Conservation (phyloP, 2,888 invertebrate species). For the Willowsia nigromaculata region DNA sequence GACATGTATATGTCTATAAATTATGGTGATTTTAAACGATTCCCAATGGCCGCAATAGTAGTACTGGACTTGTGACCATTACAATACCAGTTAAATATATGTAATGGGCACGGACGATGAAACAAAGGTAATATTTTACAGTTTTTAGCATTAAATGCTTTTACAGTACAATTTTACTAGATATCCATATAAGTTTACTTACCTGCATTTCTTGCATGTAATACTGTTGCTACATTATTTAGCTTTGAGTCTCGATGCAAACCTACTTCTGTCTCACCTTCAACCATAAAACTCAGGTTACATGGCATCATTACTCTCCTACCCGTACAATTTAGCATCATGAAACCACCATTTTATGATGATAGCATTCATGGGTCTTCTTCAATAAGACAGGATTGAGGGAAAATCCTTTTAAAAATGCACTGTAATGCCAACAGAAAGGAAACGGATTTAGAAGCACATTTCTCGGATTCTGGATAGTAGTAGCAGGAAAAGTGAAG, state of each 20-base stretch:
- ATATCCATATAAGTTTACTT: too few species aligned
- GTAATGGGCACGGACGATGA: too few species aligned
- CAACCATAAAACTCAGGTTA: not conserved
- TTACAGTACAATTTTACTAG: too few species aligned
- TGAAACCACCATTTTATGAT: constrained; percentile 38
- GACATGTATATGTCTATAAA: too few species aligned
- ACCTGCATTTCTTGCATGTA: not conserved
- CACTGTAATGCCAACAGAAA: not conserved
- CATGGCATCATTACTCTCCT: not conserved
- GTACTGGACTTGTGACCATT: too few species aligned
- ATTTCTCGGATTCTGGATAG: constrained; percentile 45
- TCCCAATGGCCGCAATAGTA: too few species aligned
- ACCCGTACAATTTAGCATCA: constrained; percentile 13
- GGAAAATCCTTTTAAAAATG: constrained; percentile 42
- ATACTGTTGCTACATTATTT: not conserved
- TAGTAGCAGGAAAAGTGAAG: constrained; percentile 41
- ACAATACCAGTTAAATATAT: too few species aligned
- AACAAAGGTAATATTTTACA: too few species aligned
- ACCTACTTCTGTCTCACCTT: constrained; percentile 18
- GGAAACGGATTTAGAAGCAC: constrained; percentile 14
- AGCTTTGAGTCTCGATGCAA: not conserved
- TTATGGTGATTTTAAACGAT: too few species aligned
- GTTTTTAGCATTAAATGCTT: too few species aligned
- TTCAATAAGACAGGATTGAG: not conserved
- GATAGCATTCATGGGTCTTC: constrained; percentile 56